Evolutionary conservation across 2,113 vertebrate species (phyloP).

Genomic region (Triplophysa siluroides): DNA sequence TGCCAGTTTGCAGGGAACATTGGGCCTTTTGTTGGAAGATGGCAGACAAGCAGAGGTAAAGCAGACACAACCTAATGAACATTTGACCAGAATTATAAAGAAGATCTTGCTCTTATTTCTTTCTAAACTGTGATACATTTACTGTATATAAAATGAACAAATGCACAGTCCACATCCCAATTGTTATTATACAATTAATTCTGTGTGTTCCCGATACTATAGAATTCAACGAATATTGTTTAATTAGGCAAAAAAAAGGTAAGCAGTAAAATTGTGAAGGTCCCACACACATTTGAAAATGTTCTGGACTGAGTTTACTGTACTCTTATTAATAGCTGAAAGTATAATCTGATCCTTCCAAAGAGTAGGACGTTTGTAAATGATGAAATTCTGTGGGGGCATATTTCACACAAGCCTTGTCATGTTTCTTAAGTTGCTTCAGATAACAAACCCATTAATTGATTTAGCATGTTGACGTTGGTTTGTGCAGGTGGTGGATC

Average conservation of each 20-base stretch:
- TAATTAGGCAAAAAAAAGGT: not conserved
- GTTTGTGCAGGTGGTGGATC: constrained; percentile 83
- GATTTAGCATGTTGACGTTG: constrained; percentile 9
- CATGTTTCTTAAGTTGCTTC: not conserved
- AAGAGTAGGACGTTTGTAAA: not conserved
- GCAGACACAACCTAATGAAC: not conserved
- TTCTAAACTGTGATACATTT: not conserved
- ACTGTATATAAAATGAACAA: not conserved
- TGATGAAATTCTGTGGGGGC: not conserved
- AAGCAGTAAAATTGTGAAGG: not conserved
- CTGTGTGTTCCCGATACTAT: not conserved
- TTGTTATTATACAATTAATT: not conserved
- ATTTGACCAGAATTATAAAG: too few relatives aligned
- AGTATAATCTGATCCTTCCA: not conserved
- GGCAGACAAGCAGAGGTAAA: constrained; percentile 87
- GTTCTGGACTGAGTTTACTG: too few relatives aligned
- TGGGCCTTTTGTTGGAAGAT: constrained; percentile 84
- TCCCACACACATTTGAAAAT: not conserved
- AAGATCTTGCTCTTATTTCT: not conserved
- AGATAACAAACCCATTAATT: constrained; percentile 24
- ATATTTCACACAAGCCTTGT: not conserved
- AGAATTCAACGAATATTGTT: not conserved
- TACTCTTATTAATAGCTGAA: not conserved
- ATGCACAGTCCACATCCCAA: not conserved
- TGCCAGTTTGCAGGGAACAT: constrained; percentile 86